These are phyloP conservation scores for Pangasius macronema DNA, from an alignment of 2,797 vertebrate species.

Conservation along the genomic window DNA sequence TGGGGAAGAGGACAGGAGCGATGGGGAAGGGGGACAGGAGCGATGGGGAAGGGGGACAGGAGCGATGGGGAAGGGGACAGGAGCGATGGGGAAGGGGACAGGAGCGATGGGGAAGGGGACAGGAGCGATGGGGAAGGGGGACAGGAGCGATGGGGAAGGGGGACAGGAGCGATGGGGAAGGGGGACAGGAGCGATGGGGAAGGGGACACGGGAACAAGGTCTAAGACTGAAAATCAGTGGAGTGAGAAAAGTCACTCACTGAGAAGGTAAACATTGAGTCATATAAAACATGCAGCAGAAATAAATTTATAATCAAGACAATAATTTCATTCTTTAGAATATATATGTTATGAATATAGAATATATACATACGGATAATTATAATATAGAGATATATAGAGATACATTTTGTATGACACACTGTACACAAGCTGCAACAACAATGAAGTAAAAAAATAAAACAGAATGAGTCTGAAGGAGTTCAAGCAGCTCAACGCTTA, in stretches of 20 bases:
- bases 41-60: neutral
- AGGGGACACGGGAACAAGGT: neutral
- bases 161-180: too few relatives aligned
- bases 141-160: neutral
- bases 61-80: neutral
- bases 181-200: too few relatives aligned
- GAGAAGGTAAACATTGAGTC: conserved; percentile 13
- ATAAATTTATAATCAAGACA: neutral
- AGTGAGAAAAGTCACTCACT: neutral
- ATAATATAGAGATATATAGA: neutral
- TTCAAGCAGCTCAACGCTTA: neutral
- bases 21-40: too few relatives aligned
- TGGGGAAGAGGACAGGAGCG: neutral
- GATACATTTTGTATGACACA: neutral
- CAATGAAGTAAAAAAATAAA: neutral
- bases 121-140: fast-evolving
- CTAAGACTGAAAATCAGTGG: conserved; percentile 8
- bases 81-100: neutral
- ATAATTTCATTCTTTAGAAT: neutral
- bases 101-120: neutral
- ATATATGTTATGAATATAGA: too few relatives aligned
- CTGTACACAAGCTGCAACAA: neutral
- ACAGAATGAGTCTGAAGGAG: neutral
- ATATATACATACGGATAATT: neutral
- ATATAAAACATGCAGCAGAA: conserved; percentile 5